phyloP scores from a whole-genome alignment of 2,888 invertebrate genomes.

The Lobophora halterata region DNA sequence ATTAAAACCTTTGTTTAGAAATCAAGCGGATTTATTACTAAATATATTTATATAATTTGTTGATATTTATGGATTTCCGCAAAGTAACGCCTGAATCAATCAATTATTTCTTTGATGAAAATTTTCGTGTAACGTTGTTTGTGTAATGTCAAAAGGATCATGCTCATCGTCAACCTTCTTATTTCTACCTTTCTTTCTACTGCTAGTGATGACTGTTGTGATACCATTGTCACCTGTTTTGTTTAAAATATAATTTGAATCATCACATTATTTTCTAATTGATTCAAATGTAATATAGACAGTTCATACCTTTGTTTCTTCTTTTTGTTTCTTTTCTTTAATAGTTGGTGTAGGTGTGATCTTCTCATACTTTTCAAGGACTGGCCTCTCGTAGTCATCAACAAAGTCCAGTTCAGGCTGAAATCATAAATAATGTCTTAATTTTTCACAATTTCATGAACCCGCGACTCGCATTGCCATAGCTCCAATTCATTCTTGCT shows the following conservation, averaged over 20 bases:
- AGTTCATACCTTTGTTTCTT: conserved; percentile 54
- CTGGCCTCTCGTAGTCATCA: conserved; percentile 88
- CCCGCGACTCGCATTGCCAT: background rate
- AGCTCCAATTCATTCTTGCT: conserved; percentile 16
- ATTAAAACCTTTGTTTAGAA: too few species aligned
- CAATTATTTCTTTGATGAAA: too few species aligned
- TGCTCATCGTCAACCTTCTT: conserved; percentile 21
- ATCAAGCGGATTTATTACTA: too few species aligned
- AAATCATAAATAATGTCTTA: conserved; percentile 29
- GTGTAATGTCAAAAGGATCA: conserved; percentile 20
- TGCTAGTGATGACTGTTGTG: conserved; percentile 43
- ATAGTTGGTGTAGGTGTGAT: conserved; percentile 70
- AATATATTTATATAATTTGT: too few species aligned
- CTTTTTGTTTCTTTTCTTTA: conserved; percentile 71
- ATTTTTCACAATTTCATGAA: background rate
- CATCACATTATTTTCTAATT: background rate
- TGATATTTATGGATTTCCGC: too few species aligned
- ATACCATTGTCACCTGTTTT: conserved; percentile 61
- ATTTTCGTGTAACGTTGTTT: conserved; percentile 8
- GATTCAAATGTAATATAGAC: background rate
- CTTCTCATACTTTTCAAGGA: conserved; percentile 86
- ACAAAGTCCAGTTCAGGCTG: conserved; percentile 75
- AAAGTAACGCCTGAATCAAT: too few species aligned
- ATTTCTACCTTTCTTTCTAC: conserved; percentile 67
- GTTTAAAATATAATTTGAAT: conserved; percentile 32